Evolutionary conservation across 1,140 invertebrate species (phyloP), one percentile per base, ranked within the genome.

Genomic region (Plodia interpunctella): DNA sequence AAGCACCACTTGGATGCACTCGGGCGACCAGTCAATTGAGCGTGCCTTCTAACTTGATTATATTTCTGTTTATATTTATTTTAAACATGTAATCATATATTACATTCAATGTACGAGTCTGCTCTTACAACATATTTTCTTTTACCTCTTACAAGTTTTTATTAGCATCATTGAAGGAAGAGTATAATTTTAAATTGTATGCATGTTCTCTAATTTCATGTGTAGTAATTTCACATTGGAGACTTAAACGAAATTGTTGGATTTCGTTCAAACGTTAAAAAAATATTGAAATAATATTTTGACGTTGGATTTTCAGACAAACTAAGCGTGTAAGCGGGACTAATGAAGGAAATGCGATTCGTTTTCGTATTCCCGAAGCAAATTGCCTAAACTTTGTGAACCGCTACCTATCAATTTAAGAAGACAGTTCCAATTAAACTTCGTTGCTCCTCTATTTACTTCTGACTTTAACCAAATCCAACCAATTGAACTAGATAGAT

Each of bases 351-450:
- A 66, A 67, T 62, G 55, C 55, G 60, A 67, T 56, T 32, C 62
- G 30, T 66, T 64, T 58, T 64, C 59, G 57, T 57, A 66, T 65
- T 69, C 58, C 55, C 58, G 49, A 65, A 66, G 64, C 66, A 76
- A 80, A 80, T 78, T 77, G 68, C 69, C 66, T 74, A 67, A 75
- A 78, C 72, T 83, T 72, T 58, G 66, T 70, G 81, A 81, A 65
- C 73, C 79, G 64, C 70, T 71, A 78, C 65, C 72, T 77, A 82
- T 77, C 76, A 83, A 80, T 79, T 81, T 82, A 76, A 74, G 71
- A 68, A 75, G 81, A 81, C 76, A 72, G 80, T 83, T 87, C 77
- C 79, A 85, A 85, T 87, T 84, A 83, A 87, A 85, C 80, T 87
- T 85, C 59, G 67, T 53, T 62, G 56, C 61, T 72, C 70, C 62